Evolutionary conservation across 2,113 vertebrate genomes (phyloP), one percentile per base, ranked within the genome.

Genomic region (Tor tambroides): DNA sequence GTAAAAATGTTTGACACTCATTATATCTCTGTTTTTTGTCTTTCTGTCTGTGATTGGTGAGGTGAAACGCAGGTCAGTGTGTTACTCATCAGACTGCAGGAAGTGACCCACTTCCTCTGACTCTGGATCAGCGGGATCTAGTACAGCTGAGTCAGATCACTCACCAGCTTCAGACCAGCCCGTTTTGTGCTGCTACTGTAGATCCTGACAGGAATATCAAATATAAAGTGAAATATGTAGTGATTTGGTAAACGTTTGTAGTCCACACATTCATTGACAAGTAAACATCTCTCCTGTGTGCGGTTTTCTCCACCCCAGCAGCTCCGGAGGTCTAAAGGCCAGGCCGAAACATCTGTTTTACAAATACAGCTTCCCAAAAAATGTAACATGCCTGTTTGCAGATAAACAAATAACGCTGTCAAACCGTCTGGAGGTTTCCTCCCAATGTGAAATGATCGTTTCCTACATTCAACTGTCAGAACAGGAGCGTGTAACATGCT

Each of bases 301-400:
- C 75, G 11, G 54, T 21, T 85, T 85, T 79, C 54, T 86, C 69
- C 28, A 76, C 54, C 67, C 75, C 41, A 75, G 75, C 46, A 54
- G 56, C 67, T 69, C 43, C 63, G 30, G 41, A 69, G 56, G 72
- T 51, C 82, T 35, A 87, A 82, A 30, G 79, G 82, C 75, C 65
- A 49, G n/a, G 17, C n/a, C 26, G 59, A 86, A 89, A 75, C 85
- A 89, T 89, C 81, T 89, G 88, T 75, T 86, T 84, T 74, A 89
- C 88, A 89, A 84, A 89, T 84, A 79, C 46, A n/a, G 84, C 72
- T 83, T 71, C 63, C 54, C 84, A 83, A 86, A 71, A 26, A 74
- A 51, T 26, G 41, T 65, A 80, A 74, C 7, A 3, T 61, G 78
- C n/a, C 79, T 61, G 30, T n/a, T 78, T 78, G 41, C 76, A 77